Base-by-base conservation (phyloP, 2,113 vertebrate species). In the Gallinago media region DNA sequence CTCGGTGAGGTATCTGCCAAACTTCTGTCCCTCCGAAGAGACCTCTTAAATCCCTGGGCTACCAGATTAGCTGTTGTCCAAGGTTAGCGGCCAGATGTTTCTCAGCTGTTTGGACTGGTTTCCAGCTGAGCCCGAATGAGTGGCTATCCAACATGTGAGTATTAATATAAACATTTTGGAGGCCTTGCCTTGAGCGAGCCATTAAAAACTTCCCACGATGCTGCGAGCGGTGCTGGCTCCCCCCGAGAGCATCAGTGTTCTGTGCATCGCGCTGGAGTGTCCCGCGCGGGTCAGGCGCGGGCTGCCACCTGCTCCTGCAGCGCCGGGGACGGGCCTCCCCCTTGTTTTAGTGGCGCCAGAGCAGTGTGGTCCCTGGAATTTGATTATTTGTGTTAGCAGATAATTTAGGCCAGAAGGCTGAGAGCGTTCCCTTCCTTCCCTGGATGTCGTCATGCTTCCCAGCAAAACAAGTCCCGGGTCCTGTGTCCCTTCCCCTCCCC, bases 381-480 rank as follows among this genome's bases (percentile, higher is more conserved):
- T 93, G 94, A 97, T 98, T 98, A 97, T 98, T 98, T 98, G 97
- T 98, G 95, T 98, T 98, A 98, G 98, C 98, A 97, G 98, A 98
- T 98, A 97, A 98, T 97, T 97, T 91, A 97, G 97, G 96, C 97
- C 97, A 97, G 98, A 96, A 98, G 98, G 88, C 93, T 93, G 94
- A 96, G 94, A 97, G 56, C 4, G 85, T 97, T 97, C 92, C 96
- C 97, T 95, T 97, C 97, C 59, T 82, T 97, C 95, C 85, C 95
- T 63, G 78, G 26, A 88, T 96, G 95, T 93, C 84, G 78, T 97
- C 96, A 96, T 88, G 93, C 96, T 97, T 97, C 96, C 95, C 97
- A 97, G 96, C 94, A 82, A 88, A 76, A 66, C 80, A 85, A 85
- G 58, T 26, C 91, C 68, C 0, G 0, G 50, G 20, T 54, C 70